Conservation (phyloP, 1,140 invertebrate genomes). For the Andrena cerasifolii region DNA sequence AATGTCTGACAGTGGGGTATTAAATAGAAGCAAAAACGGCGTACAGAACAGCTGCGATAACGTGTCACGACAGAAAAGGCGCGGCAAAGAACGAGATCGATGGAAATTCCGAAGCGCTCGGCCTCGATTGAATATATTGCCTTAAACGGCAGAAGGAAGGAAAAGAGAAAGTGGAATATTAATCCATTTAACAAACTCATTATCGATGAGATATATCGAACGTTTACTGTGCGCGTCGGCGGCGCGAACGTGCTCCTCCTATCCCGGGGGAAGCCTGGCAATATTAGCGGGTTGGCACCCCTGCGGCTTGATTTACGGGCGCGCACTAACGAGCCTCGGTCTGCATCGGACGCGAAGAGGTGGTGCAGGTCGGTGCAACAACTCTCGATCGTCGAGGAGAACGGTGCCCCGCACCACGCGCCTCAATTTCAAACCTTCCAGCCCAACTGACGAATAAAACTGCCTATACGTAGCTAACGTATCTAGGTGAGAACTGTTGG, state of each 20-base stretch:
- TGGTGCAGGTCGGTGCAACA: conserved; percentile 55
- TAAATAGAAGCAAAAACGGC: not conserved
- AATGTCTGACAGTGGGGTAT: not conserved
- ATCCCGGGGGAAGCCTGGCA: conserved; percentile 68
- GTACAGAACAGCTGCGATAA: no score
- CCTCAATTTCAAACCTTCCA: conserved; percentile 15
- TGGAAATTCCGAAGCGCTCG: no score
- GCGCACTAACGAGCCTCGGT: conserved; percentile 76
- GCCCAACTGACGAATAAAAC: not conserved
- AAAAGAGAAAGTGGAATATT: conserved; percentile 70
- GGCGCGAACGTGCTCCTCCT: conserved; percentile 75
- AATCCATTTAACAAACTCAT: conserved; percentile 82
- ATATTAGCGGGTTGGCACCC: conserved; percentile 79
- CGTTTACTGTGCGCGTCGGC: conserved; percentile 77
- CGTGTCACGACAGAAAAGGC: no score
- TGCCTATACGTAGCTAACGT: no score
- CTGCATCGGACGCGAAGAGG: conserved; percentile 49
- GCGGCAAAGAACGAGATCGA: no score
- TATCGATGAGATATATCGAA: conserved; percentile 80
- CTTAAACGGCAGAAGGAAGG: conserved; percentile 13
- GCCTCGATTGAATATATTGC: no score
- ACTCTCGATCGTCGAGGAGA: conserved; percentile 42
- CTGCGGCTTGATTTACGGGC: conserved; percentile 81
- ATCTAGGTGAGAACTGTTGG: no score
- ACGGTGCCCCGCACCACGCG: conserved; percentile 31